Base-by-base conservation (phyloP, 2,888 invertebrate genomes). In the Apoderus coryli region DNA sequence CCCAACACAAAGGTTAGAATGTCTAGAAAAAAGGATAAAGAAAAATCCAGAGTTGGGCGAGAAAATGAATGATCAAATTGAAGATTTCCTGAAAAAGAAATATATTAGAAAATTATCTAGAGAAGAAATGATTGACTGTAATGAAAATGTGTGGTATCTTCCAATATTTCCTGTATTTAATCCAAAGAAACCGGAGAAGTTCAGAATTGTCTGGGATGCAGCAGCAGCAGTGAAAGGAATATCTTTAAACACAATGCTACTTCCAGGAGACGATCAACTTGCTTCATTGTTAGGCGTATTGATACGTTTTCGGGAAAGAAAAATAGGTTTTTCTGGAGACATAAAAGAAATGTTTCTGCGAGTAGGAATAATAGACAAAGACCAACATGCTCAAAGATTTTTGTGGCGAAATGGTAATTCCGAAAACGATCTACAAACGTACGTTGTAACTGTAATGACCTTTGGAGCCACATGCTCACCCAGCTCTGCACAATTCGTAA, bases 271-370 rank as follows among this genome's bases (percentile, higher is more conserved):
- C 3, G n/a, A n/a, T n/a, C n/a, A n/a, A n/a, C n/a, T n/a, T n/a
- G n/a, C n/a, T n/a, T n/a, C n/a, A n/a, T n/a, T n/a, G n/a, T n/a
- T n/a, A n/a, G n/a, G 50, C 3, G 47, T 56, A 1, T 25, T 57
- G 24, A 41, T 50, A 34, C 45, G 50, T 2, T 58, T 57, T 33
- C 33, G 56, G 19, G 45, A 50, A 37, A 37, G 46, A 10, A 39
- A 31, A 16, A 33, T 53, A 3, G 56, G 49, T 2, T 41, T 57
- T 28, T 27, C 30, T 15, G 52, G 41, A 2, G 48, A 49, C 33
- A 44, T 50, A 3, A 42, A 32, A 22, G 38, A 29, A 33, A 41
- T 39, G 33, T 37, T 40, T 32, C 36, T 38, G 7, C 10, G 32
- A 16, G 27, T 40, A 10, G 22, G 25, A 10, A 35, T 37, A 11